These are phyloP conservation scores for Dione vanillae DNA, from an alignment of 2,888 invertebrate species.

Conservation along the genomic window DNA sequence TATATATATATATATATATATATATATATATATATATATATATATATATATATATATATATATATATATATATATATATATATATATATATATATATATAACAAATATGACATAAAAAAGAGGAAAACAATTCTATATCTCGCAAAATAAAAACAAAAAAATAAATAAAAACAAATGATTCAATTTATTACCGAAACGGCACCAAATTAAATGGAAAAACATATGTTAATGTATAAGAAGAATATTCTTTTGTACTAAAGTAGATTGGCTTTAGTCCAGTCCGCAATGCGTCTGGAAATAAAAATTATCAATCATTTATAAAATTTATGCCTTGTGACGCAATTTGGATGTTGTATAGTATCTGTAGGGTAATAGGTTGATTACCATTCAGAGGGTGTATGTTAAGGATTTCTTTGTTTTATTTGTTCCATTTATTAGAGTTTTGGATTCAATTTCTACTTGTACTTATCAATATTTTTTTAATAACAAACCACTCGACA, in stretches of 20 bases:
- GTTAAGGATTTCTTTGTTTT: too few relatives aligned
- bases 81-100: too few relatives aligned
- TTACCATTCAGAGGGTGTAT: too few relatives aligned
- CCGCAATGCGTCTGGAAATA: slow-evolving; percentile 43
- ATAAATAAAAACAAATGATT: slow-evolving; percentile 8
- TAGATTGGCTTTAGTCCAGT: slow-evolving; percentile 44
- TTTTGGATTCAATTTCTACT: not conserved
- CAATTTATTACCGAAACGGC: slow-evolving; percentile 6
- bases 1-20: too few relatives aligned
- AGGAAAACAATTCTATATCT: not conserved
- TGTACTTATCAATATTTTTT: too few relatives aligned
- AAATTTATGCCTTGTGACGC: not conserved
- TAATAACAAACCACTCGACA: too few relatives aligned
- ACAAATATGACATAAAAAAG: not conserved
- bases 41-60: too few relatives aligned
- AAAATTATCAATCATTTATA: slow-evolving; percentile 10
- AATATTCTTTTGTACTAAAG: slow-evolving; percentile 18
- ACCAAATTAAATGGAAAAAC: slow-evolving; percentile 21
- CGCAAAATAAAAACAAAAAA: not conserved
- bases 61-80: too few relatives aligned
- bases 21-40: too few relatives aligned
- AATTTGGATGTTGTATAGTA: not conserved
- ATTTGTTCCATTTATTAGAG: too few relatives aligned
- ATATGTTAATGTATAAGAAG: slow-evolving; percentile 19
- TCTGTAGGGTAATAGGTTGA: not conserved